phyloP scores from a whole-genome alignment of 2,888 invertebrate genomes.

The Lutraria lutraria region DNA sequence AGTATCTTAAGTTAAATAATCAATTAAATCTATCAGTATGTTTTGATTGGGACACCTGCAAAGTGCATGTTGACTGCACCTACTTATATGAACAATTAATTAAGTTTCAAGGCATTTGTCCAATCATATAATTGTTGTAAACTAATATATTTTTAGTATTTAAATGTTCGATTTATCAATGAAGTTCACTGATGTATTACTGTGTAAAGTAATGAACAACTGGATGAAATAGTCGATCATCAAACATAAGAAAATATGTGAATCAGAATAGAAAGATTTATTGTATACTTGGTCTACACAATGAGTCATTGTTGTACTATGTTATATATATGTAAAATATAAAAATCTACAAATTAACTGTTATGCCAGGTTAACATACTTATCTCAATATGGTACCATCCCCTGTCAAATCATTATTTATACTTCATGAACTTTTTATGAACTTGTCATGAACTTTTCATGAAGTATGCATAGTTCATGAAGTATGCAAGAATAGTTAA shows the following conservation, averaged over 20 bases:
- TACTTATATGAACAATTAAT: not conserved
- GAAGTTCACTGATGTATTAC: constrained; percentile 13
- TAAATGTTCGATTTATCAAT: constrained; percentile 16
- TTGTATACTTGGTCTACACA: not conserved
- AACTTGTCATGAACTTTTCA: too few species aligned
- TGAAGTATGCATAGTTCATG: too few species aligned
- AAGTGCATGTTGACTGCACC: not conserved
- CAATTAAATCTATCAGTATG: not conserved
- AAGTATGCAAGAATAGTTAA: too few species aligned
- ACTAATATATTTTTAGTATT: not conserved
- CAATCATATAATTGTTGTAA: constrained; percentile 13
- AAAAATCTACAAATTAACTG: not conserved
- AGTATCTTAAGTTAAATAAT: constrained; percentile 3
- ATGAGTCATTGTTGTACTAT: constrained; percentile 4
- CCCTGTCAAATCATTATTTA: too few species aligned
- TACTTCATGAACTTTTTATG: too few species aligned
- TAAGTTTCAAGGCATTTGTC: not conserved
- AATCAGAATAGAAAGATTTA: constrained; percentile 10
- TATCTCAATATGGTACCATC: not conserved
- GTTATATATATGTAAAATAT: not conserved
- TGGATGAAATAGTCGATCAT: not conserved
- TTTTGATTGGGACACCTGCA: not conserved
- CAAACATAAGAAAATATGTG: not conserved
- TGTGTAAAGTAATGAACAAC: not conserved
- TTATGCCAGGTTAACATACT: not conserved